Evolutionary conservation across 2,113 vertebrate genomes (phyloP), one percentile per base, ranked within the genome.

Genomic region (Bujurquina vittata): DNA sequence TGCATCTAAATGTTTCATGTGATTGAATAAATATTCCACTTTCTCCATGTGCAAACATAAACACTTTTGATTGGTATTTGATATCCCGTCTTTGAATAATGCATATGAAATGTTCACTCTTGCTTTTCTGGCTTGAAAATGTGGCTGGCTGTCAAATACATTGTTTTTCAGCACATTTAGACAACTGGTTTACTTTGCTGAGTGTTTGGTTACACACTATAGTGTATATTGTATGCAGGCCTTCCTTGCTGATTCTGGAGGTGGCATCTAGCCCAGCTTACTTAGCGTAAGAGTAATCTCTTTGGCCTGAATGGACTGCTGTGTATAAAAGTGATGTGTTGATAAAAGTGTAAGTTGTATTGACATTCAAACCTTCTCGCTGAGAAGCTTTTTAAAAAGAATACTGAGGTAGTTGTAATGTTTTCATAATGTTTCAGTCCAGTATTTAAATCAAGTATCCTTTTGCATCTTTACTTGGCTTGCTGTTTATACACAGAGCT

Each of bases 1-100:
- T 72, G 31, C 20, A 59, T 20, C 84, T 69, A 85, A 88, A 89
- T 84, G 61, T 90, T 83, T 86, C 33, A 72, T 58, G 5, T 61
- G 22, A 69, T 72, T 6, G 23, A 65, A 31, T 81, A 81, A 86
- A 79, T 81, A 73, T 78, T 86, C n/a, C 5, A 52, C 7, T 55
- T 76, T 59, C 26, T 72, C 23, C 23, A 23, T 10, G 37, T 20
- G 35, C 56, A 81, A 69, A 72, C 9, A 63, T 87, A 83, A 79
- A 86, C 73, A 88, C 7, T 4, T 52, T 67, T 62, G 62, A 49
- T 79, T 83, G 54, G 43, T 60, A 69, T 79, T 59, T 67, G 23
- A 79, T 85, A 62, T 57, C 43, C 4, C 17, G 7, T 49, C 9
- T 84, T 77, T 78, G 56, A 77, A 77, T 77, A 63, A 77, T 79